These are phyloP conservation scores for Melanostoma mellinum DNA, from an alignment of 2,888 invertebrate species.

Conservation along the genomic window DNA sequence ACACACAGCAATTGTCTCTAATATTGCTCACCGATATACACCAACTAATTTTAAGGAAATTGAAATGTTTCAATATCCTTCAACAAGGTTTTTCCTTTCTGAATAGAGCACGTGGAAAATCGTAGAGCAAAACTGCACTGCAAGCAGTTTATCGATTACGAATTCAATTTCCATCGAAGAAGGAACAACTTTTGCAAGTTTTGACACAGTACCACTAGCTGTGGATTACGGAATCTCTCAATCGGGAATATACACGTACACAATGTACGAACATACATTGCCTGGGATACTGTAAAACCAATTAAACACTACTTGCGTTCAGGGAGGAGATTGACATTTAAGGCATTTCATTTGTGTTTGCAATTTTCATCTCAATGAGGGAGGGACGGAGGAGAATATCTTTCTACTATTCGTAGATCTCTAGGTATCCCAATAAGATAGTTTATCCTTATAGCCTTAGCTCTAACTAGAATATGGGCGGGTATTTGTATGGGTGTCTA, in stretches of 20 bases:
- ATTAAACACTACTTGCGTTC: constrained; percentile 64
- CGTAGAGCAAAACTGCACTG: background rate
- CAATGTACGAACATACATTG: background rate
- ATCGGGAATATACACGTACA: constrained; percentile 20
- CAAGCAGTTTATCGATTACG: constrained; percentile 40
- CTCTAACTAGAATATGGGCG: too few relatives aligned
- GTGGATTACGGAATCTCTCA: constrained; percentile 42
- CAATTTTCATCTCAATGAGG: constrained; percentile 57
- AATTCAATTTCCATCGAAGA: constrained; percentile 20
- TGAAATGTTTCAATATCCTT: constrained; percentile 41
- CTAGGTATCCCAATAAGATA: too few relatives aligned
- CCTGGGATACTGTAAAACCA: constrained; percentile 57
- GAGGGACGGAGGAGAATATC: constrained; percentile 12
- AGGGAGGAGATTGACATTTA: constrained; percentile 66
- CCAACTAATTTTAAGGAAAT: constrained; percentile 37
- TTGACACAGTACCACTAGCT: constrained; percentile 27
- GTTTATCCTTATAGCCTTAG: too few relatives aligned
- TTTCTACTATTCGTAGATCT: too few relatives aligned
- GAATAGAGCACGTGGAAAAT: background rate
- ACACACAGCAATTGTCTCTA: constrained; percentile 1
- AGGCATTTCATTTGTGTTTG: constrained; percentile 65
- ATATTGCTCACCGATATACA: constrained; percentile 1
- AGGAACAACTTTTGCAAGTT: constrained; percentile 32
- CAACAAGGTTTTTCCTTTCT: constrained; percentile 22
- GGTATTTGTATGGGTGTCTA: too few relatives aligned